Base-by-base conservation (phyloP, 2,888 invertebrate species). In the Clitarchus hookeri region DNA sequence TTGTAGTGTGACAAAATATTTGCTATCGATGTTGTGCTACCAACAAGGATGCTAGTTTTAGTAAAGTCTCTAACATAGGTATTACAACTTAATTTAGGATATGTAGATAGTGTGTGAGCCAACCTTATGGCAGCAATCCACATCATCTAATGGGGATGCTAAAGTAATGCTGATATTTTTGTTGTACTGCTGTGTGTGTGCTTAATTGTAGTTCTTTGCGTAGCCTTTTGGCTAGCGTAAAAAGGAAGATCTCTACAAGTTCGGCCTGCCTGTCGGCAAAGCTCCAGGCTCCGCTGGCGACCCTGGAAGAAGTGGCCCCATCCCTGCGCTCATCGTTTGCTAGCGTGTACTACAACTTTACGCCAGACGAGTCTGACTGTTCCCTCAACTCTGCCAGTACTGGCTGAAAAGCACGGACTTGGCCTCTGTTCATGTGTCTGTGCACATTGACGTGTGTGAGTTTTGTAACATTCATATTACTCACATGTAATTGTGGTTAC, bases 311-410 rank as follows among this genome's bases (percentile, higher is more conserved):
- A 85, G 87, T 90, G 83, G 90, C 90, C 12, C 90, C 90, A 44
- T 90, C 90, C 4, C 88, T 90, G 26, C 89, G 90, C 84, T 90
- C 90, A 13, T 90, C 90, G 0, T 89, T 89, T 86, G 89, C 89
- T 86, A 89, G 90, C 87, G 89, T 89, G 83, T 88, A 88, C 84
- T 89, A 88, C 84, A 86, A 86, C 44, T 84, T 87, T 78, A 88
- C 88, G 13, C 87, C 88, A 12, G 86, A 86, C 54, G 88, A 88
- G 26, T 88, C 88, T 44, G 87, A 87, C 77, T 83, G 86, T 25
- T 88, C 88, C 53, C 84, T 88, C 44, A 83, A 87, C 84, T 87
- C 88, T 26, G 85, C 84, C 23, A 83, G 86, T 84, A 87, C 86
- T 80, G 79, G 82, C 26, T 85, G 82, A 82, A 19, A 27, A 36